Conservation (phyloP, 2,797 vertebrate genomes). For the Scyliorhinus canicula region DNA sequence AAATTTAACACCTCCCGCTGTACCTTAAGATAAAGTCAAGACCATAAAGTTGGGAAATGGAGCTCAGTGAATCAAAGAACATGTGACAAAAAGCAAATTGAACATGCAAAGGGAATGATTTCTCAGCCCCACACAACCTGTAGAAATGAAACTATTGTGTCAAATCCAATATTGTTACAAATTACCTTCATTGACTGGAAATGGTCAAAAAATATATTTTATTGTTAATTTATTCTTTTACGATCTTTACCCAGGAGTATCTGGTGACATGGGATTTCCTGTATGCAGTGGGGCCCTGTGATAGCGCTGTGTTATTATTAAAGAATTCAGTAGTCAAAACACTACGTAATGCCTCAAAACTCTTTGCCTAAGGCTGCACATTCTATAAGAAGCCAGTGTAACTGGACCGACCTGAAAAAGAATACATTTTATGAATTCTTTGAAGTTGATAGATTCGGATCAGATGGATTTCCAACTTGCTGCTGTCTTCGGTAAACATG, state of each 20-base stretch:
- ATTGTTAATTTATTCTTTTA: conserved; percentile 6
- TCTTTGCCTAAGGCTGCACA: not conserved
- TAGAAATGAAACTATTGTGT: not conserved
- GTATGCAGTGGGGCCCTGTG: conserved; percentile 23
- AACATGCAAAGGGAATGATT: not conserved
- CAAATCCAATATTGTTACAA: not conserved
- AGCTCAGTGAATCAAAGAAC: not conserved
- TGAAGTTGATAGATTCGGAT: conserved; percentile 20
- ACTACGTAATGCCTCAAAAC: conserved; percentile 36
- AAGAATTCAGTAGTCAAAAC: conserved; percentile 36
- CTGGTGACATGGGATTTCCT: conserved; percentile 38
- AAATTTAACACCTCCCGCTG: not conserved
- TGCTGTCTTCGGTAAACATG: not conserved
- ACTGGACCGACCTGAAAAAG: not conserved
- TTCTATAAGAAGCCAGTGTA: conserved; percentile 29
- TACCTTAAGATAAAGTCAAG: not conserved
- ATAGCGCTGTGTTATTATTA: conserved; percentile 17
- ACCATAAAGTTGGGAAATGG: not conserved
- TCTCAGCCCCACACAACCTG: not conserved
- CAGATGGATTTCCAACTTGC: not conserved
- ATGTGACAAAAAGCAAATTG: not conserved
- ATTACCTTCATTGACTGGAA: conserved; percentile 28
- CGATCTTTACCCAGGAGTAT: conserved; percentile 37
- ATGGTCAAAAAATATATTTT: conserved; percentile 10
- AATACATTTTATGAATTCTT: conserved; percentile 27